These are phyloP conservation scores for Limosa lapponica DNA, from an alignment of 2,797 vertebrate species.

Conservation along the genomic window DNA sequence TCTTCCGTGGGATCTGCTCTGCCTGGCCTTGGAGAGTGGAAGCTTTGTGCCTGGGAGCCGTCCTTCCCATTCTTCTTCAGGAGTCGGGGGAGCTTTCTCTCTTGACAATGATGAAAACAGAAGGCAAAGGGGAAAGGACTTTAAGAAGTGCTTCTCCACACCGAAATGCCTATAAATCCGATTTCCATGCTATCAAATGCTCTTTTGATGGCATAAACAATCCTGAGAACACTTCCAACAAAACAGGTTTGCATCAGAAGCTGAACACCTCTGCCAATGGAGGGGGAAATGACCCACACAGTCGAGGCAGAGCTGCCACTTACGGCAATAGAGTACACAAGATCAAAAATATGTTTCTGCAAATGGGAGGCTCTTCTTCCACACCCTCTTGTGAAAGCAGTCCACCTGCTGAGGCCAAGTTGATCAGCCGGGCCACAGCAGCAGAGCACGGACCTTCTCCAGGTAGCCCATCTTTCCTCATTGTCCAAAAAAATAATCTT, in stretches of 20 bases:
- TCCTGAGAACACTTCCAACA: constrained; percentile 85
- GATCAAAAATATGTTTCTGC: constrained; percentile 94
- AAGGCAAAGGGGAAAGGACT: constrained; percentile 89
- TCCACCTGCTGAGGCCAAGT: constrained; percentile 51
- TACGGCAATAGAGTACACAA: constrained; percentile 92
- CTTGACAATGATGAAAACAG: constrained; percentile 89
- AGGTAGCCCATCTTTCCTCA: constrained; percentile 77
- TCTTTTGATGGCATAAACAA: constrained; percentile 90
- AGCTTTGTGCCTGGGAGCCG: constrained; percentile 18
- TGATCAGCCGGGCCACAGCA: constrained; percentile 40
- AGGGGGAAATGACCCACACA: constrained; percentile 64
- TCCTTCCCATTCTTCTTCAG: not conserved
- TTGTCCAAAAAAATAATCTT: constrained; percentile 77
- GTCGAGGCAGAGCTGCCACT: constrained; percentile 72
- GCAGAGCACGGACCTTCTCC: constrained; percentile 76
- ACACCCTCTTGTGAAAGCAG: constrained; percentile 54
- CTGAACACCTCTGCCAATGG: constrained; percentile 75
- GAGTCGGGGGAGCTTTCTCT: not conserved
- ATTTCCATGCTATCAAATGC: constrained; percentile 94
- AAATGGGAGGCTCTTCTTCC: constrained; percentile 85
- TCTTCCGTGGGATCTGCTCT: not conserved
- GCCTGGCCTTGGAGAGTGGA: not conserved
- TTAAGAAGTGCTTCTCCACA: constrained; percentile 93
- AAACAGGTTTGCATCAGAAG: constrained; percentile 81
- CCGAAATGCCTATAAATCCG: constrained; percentile 92